Evolutionary conservation across 2,888 invertebrate species (phyloP).

Genomic region (Ennomos quercinarius): DNA sequence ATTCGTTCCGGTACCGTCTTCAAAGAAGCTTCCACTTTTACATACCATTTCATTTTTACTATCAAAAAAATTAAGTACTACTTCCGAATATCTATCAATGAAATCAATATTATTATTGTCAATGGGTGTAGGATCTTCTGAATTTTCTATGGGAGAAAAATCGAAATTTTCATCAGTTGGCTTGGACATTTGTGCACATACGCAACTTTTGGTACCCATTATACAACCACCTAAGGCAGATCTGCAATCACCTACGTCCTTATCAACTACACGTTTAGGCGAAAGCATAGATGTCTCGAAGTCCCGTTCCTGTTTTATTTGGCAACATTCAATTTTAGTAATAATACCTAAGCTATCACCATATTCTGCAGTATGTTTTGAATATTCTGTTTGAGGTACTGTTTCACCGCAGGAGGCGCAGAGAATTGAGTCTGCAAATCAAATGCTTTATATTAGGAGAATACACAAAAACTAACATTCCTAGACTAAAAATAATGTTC

Average conservation of each 20-base stretch:
- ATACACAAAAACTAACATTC: neutral
- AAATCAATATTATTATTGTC: slow-evolving; percentile 18
- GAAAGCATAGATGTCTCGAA: neutral
- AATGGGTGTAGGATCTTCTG: neutral
- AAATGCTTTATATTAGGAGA: neutral
- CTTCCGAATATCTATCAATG: slow-evolving; percentile 6
- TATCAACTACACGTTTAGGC: slow-evolving; percentile 23
- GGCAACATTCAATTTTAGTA: neutral
- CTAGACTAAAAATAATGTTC: too few relatives aligned
- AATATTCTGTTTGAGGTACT: slow-evolving; percentile 9
- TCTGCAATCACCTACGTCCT: slow-evolving; percentile 53
- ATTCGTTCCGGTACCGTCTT: neutral
- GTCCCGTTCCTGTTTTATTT: slow-evolving; percentile 7
- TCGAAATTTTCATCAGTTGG: slow-evolving; percentile 46
- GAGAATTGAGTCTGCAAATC: slow-evolving; percentile 29
- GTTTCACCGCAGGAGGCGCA: slow-evolving; percentile 28
- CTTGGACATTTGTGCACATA: slow-evolving; percentile 61
- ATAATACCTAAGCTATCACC: slow-evolving; percentile 4
- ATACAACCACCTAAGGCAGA: slow-evolving; percentile 60
- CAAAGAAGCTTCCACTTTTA: slow-evolving; percentile 1
- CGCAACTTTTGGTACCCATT: slow-evolving; percentile 53
- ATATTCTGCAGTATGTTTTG: slow-evolving; percentile 20
- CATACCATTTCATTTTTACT: slow-evolving; percentile 14
- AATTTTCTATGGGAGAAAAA: slow-evolving; percentile 39
- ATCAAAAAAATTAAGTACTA: neutral